A percentile compares a stretch with the other conserved stretches of the same genome.
Conservation (phyloP, 2,888 invertebrate species). For the Camponotus fellah region DNA sequence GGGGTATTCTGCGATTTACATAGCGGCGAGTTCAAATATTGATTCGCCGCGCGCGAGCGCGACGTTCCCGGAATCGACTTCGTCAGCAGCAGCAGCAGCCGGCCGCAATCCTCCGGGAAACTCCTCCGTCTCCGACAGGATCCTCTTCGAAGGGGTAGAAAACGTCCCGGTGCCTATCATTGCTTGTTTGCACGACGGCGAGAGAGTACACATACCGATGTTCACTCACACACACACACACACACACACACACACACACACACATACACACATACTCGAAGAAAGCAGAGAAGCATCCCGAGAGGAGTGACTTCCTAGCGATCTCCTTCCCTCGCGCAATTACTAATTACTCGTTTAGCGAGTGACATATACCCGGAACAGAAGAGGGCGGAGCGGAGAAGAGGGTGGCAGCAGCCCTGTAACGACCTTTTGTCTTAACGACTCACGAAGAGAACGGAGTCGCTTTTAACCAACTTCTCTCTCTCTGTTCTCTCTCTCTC, state of each 20-base stretch:
- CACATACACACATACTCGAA: neutral
- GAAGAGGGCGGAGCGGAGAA: constrained; percentile 56
- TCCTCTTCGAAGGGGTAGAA: constrained; percentile 33
- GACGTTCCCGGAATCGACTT: constrained; percentile 46
- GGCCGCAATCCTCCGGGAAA: constrained; percentile 31
- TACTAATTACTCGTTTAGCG: constrained; percentile 77
- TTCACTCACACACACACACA: neutral
- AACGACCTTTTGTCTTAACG: constrained; percentile 69
- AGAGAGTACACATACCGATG: constrained; percentile 8
- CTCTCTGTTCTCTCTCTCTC: neutral
- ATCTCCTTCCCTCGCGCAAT: constrained; percentile 67
- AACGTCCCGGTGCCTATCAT: constrained; percentile 52
- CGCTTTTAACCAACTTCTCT: constrained; percentile 52
- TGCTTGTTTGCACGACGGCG: constrained; percentile 48
- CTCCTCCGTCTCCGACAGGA: neutral
- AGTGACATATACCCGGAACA: constrained; percentile 66
- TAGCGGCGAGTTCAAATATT: constrained; percentile 60
- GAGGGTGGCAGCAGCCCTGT: constrained; percentile 44
- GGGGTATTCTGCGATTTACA: constrained; percentile 59
- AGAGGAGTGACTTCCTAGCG: constrained; percentile 37
- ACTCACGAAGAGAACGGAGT: constrained; percentile 51
- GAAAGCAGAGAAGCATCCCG: constrained; percentile 34
- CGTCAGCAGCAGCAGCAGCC: constrained; percentile 45
- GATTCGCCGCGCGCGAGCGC: constrained; percentile 49
- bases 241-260: neutral